Base-by-base conservation (phyloP, 2,888 invertebrate species). In the Apamea crenata region DNA sequence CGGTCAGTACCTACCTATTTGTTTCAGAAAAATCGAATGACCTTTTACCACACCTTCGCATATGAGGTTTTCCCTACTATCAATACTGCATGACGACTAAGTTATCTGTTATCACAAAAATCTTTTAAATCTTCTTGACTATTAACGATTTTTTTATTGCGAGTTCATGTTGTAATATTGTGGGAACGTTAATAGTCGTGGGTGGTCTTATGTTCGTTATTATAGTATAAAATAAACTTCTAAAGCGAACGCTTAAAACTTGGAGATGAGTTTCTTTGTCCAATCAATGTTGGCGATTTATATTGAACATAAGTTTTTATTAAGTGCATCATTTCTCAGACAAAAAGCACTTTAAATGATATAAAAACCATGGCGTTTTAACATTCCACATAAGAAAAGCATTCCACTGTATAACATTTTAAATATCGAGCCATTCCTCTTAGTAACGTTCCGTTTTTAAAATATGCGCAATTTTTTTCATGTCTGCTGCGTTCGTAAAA, bases 131-230 rank as follows among this genome's bases (percentile, higher is more conserved):
- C 66, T 68, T 84, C 63, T 76, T 32, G 21, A 72, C 53, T 59
- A 63, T 73, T 74, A 78, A 83, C 66, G 44, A 21, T 67, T 77
- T 82, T 76, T 76, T 84, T 85, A 82, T 78, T 63, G 21, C 61
- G 4, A 70, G 56, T 59, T 69, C 88, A 84, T 80, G 83, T 83
- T 77, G 74, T 74, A 85, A 84, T 71, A 50, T 72, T 86, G 67
- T 80, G 69, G 36, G 73, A 85, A 83, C 70, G 72, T 68, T 75
- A 67, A 80, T 77, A 78, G 44, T 65, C 66, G 79, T 88, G 84
- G 85, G 88, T 85, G 86, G 84, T 79, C 86, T 73, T 89, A 83
- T 82, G 71, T 66, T 83, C 67, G 75, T 53, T 66, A 67, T 74
- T 47, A 77, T 56, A 56, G 44, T 70, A 82, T 79, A 79, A 76